Evolutionary conservation across 1,140 invertebrate species (phyloP).

Genomic region (Sipha flava): DNA sequence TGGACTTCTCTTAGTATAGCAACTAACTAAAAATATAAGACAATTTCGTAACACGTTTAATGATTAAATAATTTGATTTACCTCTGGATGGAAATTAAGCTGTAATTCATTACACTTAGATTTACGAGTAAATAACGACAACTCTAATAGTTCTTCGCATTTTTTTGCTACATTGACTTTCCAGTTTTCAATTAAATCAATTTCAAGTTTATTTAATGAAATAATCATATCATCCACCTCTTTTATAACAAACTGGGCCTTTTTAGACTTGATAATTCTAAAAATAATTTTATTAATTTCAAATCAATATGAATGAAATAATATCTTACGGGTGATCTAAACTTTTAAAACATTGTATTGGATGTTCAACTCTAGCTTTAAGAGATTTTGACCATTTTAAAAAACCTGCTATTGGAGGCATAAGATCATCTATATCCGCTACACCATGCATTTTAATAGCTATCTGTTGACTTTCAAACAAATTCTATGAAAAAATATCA

Average conservation of each 20-base stretch:
- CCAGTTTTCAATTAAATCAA: slow-evolving; percentile 61
- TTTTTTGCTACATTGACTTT: slow-evolving; percentile 50
- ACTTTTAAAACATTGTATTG: slow-evolving; percentile 60
- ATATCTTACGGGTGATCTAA: slow-evolving; percentile 62
- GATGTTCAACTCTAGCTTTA: slow-evolving; percentile 59
- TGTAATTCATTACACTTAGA: not conserved
- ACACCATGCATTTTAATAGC: slow-evolving; percentile 54
- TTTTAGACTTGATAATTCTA: slow-evolving; percentile 43
- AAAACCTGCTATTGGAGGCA: slow-evolving; percentile 75
- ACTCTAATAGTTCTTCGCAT: slow-evolving; percentile 57
- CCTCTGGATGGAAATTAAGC: slow-evolving; percentile 32
- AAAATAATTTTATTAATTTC: not conserved
- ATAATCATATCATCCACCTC: slow-evolving; percentile 56
- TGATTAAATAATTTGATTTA: not conserved
- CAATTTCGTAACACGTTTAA: no score
- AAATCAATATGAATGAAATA: not conserved
- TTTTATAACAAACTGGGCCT: slow-evolving; percentile 47
- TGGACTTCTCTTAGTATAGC: slow-evolving; percentile 67
- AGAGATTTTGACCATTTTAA: slow-evolving; percentile 74
- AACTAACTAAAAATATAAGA: slow-evolving; percentile 47
- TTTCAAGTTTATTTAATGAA: slow-evolving; percentile 57
- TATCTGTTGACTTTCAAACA: slow-evolving; percentile 54
- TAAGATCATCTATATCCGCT: slow-evolving; percentile 62
- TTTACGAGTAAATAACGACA: slow-evolving; percentile 50
- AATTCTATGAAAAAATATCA: slow-evolving; percentile 44